phyloP scores from a whole-genome alignment of 2,113 vertebrate species.

The Ictidomys tridecemlineatus region DNA sequence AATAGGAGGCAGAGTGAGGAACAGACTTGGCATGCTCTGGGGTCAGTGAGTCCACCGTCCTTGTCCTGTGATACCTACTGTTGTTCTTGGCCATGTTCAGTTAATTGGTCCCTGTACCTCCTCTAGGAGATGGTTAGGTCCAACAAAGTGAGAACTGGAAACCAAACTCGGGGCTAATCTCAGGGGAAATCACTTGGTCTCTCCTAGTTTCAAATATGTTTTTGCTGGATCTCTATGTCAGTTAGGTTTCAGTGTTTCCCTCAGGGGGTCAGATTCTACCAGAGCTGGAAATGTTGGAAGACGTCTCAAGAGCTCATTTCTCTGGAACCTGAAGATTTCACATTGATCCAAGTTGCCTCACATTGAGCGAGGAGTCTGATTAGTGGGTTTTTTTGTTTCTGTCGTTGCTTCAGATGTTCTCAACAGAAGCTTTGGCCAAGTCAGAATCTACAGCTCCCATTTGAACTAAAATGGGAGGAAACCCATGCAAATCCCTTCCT shows the following conservation, averaged over 20 bases:
- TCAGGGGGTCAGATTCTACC: not conserved
- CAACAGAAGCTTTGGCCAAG: constrained; percentile 46
- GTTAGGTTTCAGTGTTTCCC: constrained; percentile 6
- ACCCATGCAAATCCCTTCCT: not conserved
- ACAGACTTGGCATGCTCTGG: constrained; percentile 6
- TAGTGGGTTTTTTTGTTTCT: not conserved
- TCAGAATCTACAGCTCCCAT: not conserved
- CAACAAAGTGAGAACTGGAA: constrained; percentile 5
- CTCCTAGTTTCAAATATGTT: constrained; percentile 13
- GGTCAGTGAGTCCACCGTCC: constrained; percentile 15
- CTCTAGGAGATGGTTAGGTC: not conserved
- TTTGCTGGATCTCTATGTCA: constrained; percentile 10
- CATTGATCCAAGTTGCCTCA: not conserved
- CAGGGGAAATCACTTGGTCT: constrained; percentile 73
- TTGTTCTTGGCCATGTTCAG: not conserved
- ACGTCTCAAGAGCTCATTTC: constrained; percentile 8
- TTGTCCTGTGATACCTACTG: not conserved
- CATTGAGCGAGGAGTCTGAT: not conserved
- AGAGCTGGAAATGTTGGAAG: constrained; percentile 27
- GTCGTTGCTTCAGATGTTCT: not conserved
- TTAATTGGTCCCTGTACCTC: not conserved
- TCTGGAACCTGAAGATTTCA: not conserved
- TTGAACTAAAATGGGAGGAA: not conserved
- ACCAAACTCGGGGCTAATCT: constrained; percentile 8
- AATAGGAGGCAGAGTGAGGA: constrained; percentile 55